These are phyloP conservation scores for Drosophila aldrichi DNA, from an alignment of 2,888 invertebrate species.

Conservation along the genomic window DNA sequence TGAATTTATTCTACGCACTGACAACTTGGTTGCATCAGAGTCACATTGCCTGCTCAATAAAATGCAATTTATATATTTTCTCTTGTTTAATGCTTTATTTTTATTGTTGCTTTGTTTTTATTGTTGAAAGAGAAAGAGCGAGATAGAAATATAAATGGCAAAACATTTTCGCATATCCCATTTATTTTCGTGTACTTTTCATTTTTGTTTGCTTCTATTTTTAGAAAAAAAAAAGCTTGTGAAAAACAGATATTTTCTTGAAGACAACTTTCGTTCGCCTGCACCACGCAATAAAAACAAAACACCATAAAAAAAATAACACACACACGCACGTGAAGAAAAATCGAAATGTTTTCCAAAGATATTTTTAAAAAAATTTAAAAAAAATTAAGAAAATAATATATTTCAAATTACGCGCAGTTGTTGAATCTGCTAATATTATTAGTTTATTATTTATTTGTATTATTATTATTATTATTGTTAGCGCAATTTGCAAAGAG, in stretches of 20 bases:
- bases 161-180: constrained; percentile 20
- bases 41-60: constrained; percentile 70
- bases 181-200: constrained; percentile 49
- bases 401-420: constrained; percentile 7
- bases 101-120: constrained; percentile 18
- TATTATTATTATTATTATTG: constrained; percentile 8
- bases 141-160: neutral
- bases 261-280: constrained; percentile 19
- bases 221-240: constrained; percentile 33
- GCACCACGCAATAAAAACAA: constrained; percentile 51
- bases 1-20: constrained; percentile 32
- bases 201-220: constrained; percentile 46
- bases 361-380: constrained; percentile 15
- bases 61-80: constrained; percentile 15
- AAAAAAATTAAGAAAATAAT: neutral
- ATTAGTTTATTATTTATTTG: neutral
- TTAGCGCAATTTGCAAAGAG: constrained; percentile 21
- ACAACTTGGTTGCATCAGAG: constrained; percentile 55
- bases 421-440: constrained; percentile 8
- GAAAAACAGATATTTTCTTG: constrained; percentile 41
- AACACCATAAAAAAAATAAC: constrained; percentile 25
- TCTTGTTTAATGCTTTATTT: neutral
- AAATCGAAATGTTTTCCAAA: constrained; percentile 17
- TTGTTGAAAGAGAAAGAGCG: constrained; percentile 14
- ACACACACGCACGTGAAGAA: constrained; percentile 22